phyloP scores from a whole-genome alignment of 1,140 invertebrate species.

The Homalodisca vitripennis region DNA sequence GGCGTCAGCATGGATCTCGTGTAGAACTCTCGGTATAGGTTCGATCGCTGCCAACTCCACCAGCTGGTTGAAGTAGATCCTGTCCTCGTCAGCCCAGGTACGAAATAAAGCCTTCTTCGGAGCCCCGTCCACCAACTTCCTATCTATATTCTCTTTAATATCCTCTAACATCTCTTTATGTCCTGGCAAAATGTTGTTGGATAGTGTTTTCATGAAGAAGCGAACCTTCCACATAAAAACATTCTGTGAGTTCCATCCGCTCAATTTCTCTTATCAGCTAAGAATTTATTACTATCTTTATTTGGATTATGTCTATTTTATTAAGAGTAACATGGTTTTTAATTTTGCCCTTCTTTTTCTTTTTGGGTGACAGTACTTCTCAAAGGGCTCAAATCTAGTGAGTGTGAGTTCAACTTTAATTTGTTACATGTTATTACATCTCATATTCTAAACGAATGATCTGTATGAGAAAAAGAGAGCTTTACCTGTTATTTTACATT shows the following conservation, averaged over 20 bases:
- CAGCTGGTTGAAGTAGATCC: constrained; percentile 36
- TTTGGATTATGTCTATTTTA: background rate
- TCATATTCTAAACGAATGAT: background rate
- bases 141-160: constrained; percentile 30
- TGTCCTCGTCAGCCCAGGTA: constrained; percentile 30
- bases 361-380: background rate
- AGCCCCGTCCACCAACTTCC: constrained; percentile 28
- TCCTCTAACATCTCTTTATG: constrained; percentile 60
- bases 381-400: background rate
- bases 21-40: constrained; percentile 35
- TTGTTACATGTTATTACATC: background rate
- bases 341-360: background rate
- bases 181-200: constrained; percentile 61
- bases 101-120: constrained; percentile 39
- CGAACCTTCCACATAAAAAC: constrained; percentile 52
- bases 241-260: background rate
- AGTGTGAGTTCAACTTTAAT: background rate
- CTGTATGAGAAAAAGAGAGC: background rate
- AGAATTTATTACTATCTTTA: background rate
- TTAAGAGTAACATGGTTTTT: background rate
- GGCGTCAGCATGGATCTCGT: constrained; percentile 37
- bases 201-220: constrained; percentile 66
- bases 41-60: constrained; percentile 35
- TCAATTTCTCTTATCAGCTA: background rate
- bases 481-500: background rate